Conservation (phyloP, 2,113 vertebrate species). For the Xiphias gladius region DNA sequence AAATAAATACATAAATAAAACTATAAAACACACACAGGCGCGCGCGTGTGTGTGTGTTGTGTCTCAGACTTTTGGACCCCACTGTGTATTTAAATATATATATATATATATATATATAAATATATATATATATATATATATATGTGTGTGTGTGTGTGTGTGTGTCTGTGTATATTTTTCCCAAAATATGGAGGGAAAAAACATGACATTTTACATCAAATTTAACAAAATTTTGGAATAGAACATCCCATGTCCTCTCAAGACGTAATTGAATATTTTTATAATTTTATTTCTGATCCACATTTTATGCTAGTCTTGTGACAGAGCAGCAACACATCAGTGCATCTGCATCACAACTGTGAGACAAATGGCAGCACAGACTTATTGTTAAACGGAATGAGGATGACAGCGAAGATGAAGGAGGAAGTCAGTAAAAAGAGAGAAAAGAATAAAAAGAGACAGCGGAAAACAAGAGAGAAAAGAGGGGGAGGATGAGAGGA, state of each 20-base stretch:
- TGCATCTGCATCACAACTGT: slow-evolving; percentile 24
- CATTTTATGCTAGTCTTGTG: not conserved
- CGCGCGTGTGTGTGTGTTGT: no score
- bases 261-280: not conserved
- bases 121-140: no score
- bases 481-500: slow-evolving; percentile 55
- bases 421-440: slow-evolving; percentile 42
- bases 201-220: not conserved
- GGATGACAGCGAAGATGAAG: slow-evolving; percentile 65
- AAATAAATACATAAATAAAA: not conserved
- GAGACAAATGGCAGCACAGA: slow-evolving; percentile 45
- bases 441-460: slow-evolving; percentile 65
- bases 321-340: not conserved
- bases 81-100: no score
- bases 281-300: not conserved
- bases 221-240: not conserved
- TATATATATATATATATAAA: no score
- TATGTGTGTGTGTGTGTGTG: no score
- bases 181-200: not conserved
- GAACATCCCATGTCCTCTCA: not conserved
- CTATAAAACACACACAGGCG: no score
- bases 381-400: slow-evolving; percentile 51
- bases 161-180: no score
- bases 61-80: no score
- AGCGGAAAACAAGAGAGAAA: slow-evolving; percentile 54